A percentile compares a stretch with the other conserved stretches of the same genome.
Conservation (phyloP, 1,140 invertebrate species). For the Elysia chlorotica region DNA sequence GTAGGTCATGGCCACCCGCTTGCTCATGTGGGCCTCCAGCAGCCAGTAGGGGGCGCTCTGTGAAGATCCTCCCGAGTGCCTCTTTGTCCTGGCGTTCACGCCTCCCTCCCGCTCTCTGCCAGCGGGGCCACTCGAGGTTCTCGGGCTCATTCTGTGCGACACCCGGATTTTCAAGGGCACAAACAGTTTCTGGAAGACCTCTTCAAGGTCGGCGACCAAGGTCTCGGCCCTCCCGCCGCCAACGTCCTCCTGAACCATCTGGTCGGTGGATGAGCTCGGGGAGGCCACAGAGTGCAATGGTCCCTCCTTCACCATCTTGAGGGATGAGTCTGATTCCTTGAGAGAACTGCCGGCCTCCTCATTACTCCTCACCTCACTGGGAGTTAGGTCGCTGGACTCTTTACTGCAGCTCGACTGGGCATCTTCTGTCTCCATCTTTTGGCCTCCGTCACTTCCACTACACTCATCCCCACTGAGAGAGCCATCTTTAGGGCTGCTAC, state of each 20-base stretch:
- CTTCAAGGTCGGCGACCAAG: slow-evolving; percentile 1
- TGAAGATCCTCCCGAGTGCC: no score
- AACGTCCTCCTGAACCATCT: slow-evolving; percentile 16
- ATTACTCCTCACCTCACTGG: slow-evolving; percentile 41
- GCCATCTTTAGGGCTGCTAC: slow-evolving; percentile 21
- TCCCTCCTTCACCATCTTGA: slow-evolving; percentile 10
- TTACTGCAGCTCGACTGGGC: slow-evolving; percentile 34
- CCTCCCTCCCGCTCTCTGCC: not conserved
- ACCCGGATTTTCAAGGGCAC: slow-evolving; percentile 28
- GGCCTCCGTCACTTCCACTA: slow-evolving; percentile 23
- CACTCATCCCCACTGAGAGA: slow-evolving; percentile 21
- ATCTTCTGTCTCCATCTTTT: slow-evolving; percentile 28
- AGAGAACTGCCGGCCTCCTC: slow-evolving; percentile 43
- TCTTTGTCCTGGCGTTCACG: not conserved
- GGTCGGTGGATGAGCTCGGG: slow-evolving; percentile 25
- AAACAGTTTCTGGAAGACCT: slow-evolving; percentile 30
- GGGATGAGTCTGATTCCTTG: slow-evolving; percentile 38
- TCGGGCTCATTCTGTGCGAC: no score
- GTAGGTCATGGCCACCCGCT: slow-evolving; percentile 33
- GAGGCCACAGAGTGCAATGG: slow-evolving; percentile 14
- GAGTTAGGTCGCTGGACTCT: slow-evolving; percentile 36
- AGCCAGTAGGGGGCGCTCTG: slow-evolving; percentile 33
- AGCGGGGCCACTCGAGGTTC: no score
- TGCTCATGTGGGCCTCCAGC: slow-evolving; percentile 27
- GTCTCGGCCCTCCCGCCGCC: not conserved